Conservation (phyloP, 2,888 invertebrate species). For the Parnassius mnemosyne region DNA sequence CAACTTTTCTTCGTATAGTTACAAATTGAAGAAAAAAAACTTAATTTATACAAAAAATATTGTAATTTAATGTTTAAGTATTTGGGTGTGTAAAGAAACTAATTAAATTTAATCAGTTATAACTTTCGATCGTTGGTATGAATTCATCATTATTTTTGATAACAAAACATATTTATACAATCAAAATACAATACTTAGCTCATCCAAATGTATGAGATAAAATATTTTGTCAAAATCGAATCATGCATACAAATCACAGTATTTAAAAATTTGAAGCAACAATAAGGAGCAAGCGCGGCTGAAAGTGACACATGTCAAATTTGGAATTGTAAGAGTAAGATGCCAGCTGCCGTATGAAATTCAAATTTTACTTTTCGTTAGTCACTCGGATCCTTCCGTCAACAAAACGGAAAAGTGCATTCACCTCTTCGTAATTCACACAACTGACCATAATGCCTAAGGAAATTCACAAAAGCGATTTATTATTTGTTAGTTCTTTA, state of each 20-base stretch:
- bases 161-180: too few species aligned
- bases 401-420: constrained; percentile 51
- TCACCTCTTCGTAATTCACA: constrained; percentile 42
- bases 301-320: constrained; percentile 46
- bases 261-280: constrained; percentile 26
- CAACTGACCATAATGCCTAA: constrained; percentile 27
- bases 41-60: too few species aligned
- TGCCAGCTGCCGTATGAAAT: constrained; percentile 45
- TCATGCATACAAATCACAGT: not conserved
- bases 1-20: too few species aligned
- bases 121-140: too few species aligned
- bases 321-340: constrained; percentile 47
- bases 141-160: too few species aligned
- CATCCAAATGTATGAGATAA: not conserved
- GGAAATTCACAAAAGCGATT: constrained; percentile 12
- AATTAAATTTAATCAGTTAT: too few species aligned
- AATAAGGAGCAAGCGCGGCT: constrained; percentile 32
- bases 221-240: not conserved
- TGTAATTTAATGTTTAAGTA: too few species aligned
- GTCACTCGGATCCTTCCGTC: constrained; percentile 47
- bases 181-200: too few species aligned
- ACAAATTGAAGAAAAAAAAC: too few species aligned
- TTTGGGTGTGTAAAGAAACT: too few species aligned
- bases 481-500: not conserved
- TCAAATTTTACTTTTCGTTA: constrained; percentile 48